Base-by-base conservation (phyloP, 2,888 invertebrate species). In the Seira sanloemensis region DNA sequence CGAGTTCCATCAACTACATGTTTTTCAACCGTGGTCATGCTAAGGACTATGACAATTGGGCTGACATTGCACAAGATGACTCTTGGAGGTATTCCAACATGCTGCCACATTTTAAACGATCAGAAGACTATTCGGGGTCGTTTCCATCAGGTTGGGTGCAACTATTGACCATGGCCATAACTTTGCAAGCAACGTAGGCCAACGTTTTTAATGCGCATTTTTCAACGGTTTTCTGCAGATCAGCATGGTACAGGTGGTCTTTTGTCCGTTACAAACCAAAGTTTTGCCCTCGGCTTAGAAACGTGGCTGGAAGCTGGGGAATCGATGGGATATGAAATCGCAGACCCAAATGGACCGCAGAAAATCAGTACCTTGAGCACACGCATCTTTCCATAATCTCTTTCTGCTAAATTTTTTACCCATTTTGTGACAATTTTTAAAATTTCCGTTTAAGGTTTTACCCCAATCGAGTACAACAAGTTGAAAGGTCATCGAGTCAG, bases 341-440 rank as follows among this genome's bases (percentile, higher is more conserved):
- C 27, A n/a, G 86, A 85, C 46, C 73, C 86, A 4, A 86, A 86
- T 83, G 85, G 85, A 7, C 84, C 84, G 1, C 86, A 86, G 50
- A 16, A 9, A 66, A 66, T 67, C 16, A 80, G 86, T 75, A 73
- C n/a, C 21, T 72, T 72, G 9, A 50, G 25, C 2, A n/a, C 12
- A 50, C 2, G 16, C 50, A 12, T 27, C 18, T 68, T 77, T 24
- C 21, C 24, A 12, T 25, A 83, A 78, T 79, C 24, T 79, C 37
- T 37, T 37, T 4, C 37, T 37, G 4, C n/a, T 1, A 50, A 50
- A 50, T 12, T 50, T 50, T 50, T 18, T 7, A 37, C 4, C 12
- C 5, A 37, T 37, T 4, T 12, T 37, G 5, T 37, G 37, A 37
- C 12, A 37, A 37, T 7, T 37, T 37, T 18, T 12, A 50, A 50